phyloP scores from a whole-genome alignment of 2,797 vertebrate species.

The Malacoctenus gilli region DNA sequence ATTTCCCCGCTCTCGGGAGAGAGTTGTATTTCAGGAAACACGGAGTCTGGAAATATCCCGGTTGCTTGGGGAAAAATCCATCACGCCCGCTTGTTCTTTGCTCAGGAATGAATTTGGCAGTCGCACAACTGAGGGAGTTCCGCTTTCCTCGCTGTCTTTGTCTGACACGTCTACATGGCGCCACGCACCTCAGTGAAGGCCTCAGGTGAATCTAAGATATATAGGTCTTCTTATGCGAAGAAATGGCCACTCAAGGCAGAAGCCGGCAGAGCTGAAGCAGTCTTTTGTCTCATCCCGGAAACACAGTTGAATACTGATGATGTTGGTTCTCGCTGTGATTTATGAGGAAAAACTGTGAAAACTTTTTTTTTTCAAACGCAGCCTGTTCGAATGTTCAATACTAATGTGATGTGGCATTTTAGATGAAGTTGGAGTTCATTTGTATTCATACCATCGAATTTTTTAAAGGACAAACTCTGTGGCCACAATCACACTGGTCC shows the following conservation, averaged over 20 bases:
- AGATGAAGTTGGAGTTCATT: slow-evolving; percentile 5
- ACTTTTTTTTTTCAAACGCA: slow-evolving; percentile 10
- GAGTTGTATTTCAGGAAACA: slow-evolving; percentile 67
- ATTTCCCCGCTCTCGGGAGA: slow-evolving; percentile 54
- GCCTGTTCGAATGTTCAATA: slow-evolving; percentile 11
- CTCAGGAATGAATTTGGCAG: slow-evolving; percentile 49
- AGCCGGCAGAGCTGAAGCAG: background rate
- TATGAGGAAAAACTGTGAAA: slow-evolving; percentile 15
- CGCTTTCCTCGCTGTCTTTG: slow-evolving; percentile 48
- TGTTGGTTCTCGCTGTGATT: slow-evolving; percentile 7
- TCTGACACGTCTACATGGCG: slow-evolving; percentile 46
- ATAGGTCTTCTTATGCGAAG: slow-evolving; percentile 32
- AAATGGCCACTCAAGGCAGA: slow-evolving; percentile 29
- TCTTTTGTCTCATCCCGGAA: slow-evolving; percentile 4
- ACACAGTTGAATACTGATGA: slow-evolving; percentile 18
- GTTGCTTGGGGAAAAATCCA: slow-evolving; percentile 60
- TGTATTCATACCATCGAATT: background rate
- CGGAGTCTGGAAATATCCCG: slow-evolving; percentile 55
- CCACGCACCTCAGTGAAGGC: slow-evolving; percentile 36
- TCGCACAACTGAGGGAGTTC: slow-evolving; percentile 50
- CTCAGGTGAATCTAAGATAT: slow-evolving; percentile 46
- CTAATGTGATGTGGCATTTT: background rate
- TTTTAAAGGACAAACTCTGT: too few relatives aligned
- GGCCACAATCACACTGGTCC: too few relatives aligned
- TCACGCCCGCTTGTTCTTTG: slow-evolving; percentile 55